A percentile compares a stretch with the other conserved stretches of the same genome.
Evolutionary conservation across 2,797 vertebrate genomes (phyloP).

Genomic region (Hapalemur alaotrensis): DNA sequence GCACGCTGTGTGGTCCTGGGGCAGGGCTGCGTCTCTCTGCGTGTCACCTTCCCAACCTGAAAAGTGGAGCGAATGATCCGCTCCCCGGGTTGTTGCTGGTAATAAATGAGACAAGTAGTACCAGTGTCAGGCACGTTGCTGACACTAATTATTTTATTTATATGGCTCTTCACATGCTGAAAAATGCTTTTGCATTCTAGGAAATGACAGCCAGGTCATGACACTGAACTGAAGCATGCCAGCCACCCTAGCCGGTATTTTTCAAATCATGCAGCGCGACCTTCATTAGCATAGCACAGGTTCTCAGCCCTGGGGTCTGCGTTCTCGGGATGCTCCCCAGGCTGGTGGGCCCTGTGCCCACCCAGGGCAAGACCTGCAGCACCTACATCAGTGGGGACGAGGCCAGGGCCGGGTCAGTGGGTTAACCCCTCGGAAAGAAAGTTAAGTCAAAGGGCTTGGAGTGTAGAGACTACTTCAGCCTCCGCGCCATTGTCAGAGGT

Average conservation of each 20-base stretch:
- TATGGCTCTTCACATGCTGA: not conserved
- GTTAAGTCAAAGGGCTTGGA: not conserved
- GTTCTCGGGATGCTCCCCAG: too few species aligned
- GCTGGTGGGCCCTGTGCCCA: not conserved
- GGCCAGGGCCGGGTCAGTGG: not conserved
- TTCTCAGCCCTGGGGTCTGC: not conserved
- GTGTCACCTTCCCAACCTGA: not conserved
- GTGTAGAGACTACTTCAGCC: rapidly evolving
- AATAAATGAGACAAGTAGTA: rapidly evolving
- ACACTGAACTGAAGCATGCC: not conserved
- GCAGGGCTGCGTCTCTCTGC: not conserved
- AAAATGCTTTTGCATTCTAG: not conserved
- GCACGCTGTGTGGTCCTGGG: not conserved
- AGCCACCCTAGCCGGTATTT: rapidly evolving
- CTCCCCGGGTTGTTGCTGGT: not conserved
- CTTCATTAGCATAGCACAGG: rapidly evolving
- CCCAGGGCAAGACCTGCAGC: not conserved
- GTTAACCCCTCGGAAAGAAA: not conserved
- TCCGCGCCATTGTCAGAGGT: rapidly evolving
- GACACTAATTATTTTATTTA: not conserved
- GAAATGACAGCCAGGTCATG: rapidly evolving
- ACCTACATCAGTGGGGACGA: not conserved
- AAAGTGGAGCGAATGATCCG: rapidly evolving
- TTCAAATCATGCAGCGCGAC: rapidly evolving
- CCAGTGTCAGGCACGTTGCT: rapidly evolving